These are phyloP conservation scores for Nipponia nippon DNA, from an alignment of 2,113 vertebrate genomes.

Conservation along the genomic window DNA sequence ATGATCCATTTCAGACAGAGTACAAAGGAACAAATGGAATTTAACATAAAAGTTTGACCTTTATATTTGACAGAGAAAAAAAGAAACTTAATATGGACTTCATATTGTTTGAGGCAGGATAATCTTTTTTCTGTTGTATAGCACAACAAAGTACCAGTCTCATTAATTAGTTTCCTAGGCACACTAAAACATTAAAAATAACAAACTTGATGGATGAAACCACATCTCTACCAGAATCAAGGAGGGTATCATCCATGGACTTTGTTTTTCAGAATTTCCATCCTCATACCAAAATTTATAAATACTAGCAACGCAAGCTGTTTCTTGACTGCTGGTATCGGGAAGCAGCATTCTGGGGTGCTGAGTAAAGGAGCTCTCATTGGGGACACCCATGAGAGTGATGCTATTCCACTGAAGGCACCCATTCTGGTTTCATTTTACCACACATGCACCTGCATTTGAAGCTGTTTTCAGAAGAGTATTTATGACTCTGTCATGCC, in stretches of 20 bases:
- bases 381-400: background rate
- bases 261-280: background rate
- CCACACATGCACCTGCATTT: background rate
- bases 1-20: background rate
- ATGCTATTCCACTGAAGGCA: background rate
- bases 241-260: background rate
- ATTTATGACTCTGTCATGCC: background rate
- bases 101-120: background rate
- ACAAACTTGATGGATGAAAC: background rate
- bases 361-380: background rate
- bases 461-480: background rate
- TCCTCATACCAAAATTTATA: background rate
- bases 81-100: background rate
- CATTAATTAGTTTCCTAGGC: background rate
- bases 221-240: background rate
- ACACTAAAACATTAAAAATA: background rate
- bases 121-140: background rate
- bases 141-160: background rate
- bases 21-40: background rate
- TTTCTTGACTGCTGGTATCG: background rate
- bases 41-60: background rate
- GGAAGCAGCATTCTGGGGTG: background rate
- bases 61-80: background rate
- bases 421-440: background rate
- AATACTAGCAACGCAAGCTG: background rate